Evolutionary conservation across 1,140 invertebrate species (phyloP), one percentile per base, ranked within the genome.

Genomic region (Oryzaephilus surinamensis): DNA sequence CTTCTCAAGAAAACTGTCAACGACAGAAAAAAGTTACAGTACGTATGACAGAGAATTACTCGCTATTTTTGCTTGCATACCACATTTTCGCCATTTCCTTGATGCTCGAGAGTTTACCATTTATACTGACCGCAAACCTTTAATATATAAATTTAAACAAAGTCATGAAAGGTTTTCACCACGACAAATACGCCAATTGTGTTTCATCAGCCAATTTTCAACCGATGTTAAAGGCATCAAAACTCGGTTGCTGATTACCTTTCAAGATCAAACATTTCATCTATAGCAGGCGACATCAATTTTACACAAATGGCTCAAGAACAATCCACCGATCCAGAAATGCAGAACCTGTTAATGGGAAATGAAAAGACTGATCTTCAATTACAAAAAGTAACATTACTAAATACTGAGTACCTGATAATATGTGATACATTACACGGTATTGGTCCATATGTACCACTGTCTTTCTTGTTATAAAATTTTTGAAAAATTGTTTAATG

Each of bases 31-130:
- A 14, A 52, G 57, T n/a, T 64, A 65, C 26, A 53, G 43, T 7
- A 50, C 60, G 3, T 69, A 62, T 46, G 62, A 66, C 37, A 36
- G 61, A 6, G 63, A 71, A 45, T 42, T 69, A 2, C 31, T 69
- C 0, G 66, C 61, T 0, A 58, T 66, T 15, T 69, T 65, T 40
- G 26, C 39, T 17, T 40, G 51, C 0, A 32, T 63, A 12, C 20
- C 30, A 17, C 26, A 55, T 34, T 59, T 59, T 35, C 11, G 15
- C 7, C 40, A 48, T 18, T n/a, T 51, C 14, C 2, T 61, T 8
- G 52, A 58, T 49, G 53, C 45, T 10, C 28, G 43, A 21, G 8
- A n/a, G n/a, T 49, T 49, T 17, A 12, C 8, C 4, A 38, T 56
- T 13, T 31, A 17, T 10, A 55, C 51, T 5, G 43, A 53, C 19